Conservation (phyloP, 2,113 vertebrate genomes). For the Eptesicus fuscus region DNA sequence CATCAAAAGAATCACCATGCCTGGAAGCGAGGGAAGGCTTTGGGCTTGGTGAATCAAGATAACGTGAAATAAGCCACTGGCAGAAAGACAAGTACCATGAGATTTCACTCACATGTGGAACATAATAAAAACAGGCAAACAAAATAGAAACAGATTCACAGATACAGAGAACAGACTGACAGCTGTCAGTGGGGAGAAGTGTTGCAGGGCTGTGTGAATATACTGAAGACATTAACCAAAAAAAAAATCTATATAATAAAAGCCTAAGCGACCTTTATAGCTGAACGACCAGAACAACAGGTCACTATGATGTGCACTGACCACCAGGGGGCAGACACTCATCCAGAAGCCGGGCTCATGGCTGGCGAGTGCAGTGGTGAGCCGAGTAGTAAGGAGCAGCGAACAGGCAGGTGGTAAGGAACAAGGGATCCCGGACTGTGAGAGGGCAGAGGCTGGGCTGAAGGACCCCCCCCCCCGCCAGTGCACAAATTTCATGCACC, state of each 20-base stretch:
- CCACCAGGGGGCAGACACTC: no score
- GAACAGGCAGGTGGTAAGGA: no score
- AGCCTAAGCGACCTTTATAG: no score
- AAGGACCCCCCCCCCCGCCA: accelerated
- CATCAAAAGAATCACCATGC: background rate
- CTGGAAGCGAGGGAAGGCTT: background rate
- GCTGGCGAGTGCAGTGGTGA: no score
- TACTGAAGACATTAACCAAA: background rate
- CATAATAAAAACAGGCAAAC: background rate
- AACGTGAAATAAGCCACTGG: background rate
- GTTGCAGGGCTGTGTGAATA: background rate
- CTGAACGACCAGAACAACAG: no score
- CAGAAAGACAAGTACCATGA: background rate
- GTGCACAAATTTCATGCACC: no score
- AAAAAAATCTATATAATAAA: background rate
- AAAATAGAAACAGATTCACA: background rate
- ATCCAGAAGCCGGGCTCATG: no score
- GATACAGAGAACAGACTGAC: background rate
- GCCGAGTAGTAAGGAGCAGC: no score
- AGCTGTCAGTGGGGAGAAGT: background rate
- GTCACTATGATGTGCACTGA: no score
- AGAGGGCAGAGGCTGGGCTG: no score
- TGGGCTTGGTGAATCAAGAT: background rate
- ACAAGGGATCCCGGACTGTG: no score
- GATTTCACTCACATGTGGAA: background rate